Base-by-base conservation (phyloP, 2,113 vertebrate species). In the Callospermophilus lateralis region DNA sequence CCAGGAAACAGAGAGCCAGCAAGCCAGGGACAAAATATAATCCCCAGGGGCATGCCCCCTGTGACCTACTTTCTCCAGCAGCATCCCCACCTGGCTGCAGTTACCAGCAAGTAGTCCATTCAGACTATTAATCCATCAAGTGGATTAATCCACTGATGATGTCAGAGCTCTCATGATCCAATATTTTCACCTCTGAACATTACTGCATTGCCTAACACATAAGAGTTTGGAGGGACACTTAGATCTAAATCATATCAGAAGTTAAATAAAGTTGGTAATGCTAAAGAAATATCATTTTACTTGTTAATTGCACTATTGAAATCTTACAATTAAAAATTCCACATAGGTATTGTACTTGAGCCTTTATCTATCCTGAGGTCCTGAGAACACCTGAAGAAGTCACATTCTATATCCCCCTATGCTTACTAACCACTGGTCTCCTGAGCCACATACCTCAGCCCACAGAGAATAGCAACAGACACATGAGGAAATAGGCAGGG, bases 271-370 rank as follows among this genome's bases (percentile, higher is more conserved):
- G 34, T 84, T 90, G 53, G 39, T 87, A 90, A 76, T 61, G 37
- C 28, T 90, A 90, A 90, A 92, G 55, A 51, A 28, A 72, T 8
- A 8, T 12, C 84, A 3, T 95, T 70, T 84, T 53, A 58, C 51
- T 81, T 91, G 20, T 80, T 63, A 87, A 53, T 74, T 16, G 70
- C 6, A 28, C 30, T 84, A 26, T 22, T 93, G 32, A 85, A 96
- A 73, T 55, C 32, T 88, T 92, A 83, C 37, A 85, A 84, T 85
- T 63, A 92, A 45, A 51, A 96, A 92, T 87, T 96, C 45, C 6
- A 19, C 61, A 39, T 61, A 63, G 70, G 1, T 48, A 58, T 45
- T 83, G 16, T 26, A 76, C 58, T 78, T 93, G 30, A 89, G 12
- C 26, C 74, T 91, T 95, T 84, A 45, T 42, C 30, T 94, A 26